Evolutionary conservation across 1,140 invertebrate species (phyloP), one percentile per base, ranked within the genome.

Genomic region (Lysiphlebus fabarum): DNA sequence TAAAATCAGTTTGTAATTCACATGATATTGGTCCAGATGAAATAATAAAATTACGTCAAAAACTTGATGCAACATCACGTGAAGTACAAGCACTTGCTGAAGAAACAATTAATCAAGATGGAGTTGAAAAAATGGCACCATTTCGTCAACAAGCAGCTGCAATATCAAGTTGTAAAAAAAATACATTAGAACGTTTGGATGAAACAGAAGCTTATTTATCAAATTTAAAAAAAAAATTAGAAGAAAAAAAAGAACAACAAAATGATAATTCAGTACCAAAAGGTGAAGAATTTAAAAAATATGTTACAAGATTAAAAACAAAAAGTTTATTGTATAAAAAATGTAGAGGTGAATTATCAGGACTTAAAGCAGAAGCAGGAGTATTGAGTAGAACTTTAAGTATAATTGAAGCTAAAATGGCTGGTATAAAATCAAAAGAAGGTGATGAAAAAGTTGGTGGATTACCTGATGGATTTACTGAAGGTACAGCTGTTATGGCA

Each of bases 61-160:
- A 65, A 55, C 62, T 78, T 8, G 76, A 78, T 11, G 38, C 37
- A 1, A 45, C 67, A 42, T 64, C 69, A 0, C 66, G 72, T 7
- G 73, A 75, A 53, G 72, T 77, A 33, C 75, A 78, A 56, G 65
- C 64, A 47, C 59, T 78, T 11, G 64, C 75, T 0, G 74, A 76
- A 43, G 67, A 62, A 0, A 75, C 76, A 64, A 69, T 77, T 11
- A 62, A 69, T 17, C 70, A 70, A 53, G 67, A 61, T 38, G 82
- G 82, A 17, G 82, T 86, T 65, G 90, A 93, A 72, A 91, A 91
- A 75, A 81, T 92, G 57, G 86, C 87, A 5, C 86, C 92, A 34
- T 93, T 92, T 69, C 81, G 90, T 42, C 91, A 95, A 69, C 91
- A 94, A 78, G 90, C 91, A 4, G 84, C 86, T 0, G 88, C 91